A percentile compares a stretch with the other conserved stretches of the same genome.
Evolutionary conservation across 1,140 invertebrate genomes (phyloP).

Genomic region (Ostrea edulis): DNA sequence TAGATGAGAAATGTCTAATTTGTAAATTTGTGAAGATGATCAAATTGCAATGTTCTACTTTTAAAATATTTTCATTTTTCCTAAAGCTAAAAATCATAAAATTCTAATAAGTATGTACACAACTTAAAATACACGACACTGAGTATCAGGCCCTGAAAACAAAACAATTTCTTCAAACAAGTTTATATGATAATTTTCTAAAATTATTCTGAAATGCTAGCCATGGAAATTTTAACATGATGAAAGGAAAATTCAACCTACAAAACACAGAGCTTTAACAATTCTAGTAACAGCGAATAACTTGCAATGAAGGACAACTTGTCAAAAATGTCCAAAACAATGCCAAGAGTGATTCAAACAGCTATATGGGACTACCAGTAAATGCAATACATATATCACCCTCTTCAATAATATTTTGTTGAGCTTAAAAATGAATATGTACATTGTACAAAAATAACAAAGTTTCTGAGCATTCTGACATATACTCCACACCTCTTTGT

Average conservation of each 20-base stretch:
- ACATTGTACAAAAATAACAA: constrained; percentile 1
- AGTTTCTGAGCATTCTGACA: background rate
- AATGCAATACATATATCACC: background rate
- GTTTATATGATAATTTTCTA: no score
- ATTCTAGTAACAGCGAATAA: background rate
- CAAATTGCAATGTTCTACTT: no score
- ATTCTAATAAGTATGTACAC: no score
- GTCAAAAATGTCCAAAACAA: background rate
- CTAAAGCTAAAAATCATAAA: no score
- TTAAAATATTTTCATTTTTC: no score
- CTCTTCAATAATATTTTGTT: background rate
- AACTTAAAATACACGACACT: no score
- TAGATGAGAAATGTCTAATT: no score
- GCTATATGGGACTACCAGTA: background rate
- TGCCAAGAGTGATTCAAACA: background rate
- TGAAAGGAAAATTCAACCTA: background rate
- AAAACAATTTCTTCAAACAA: no score
- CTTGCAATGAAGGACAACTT: background rate
- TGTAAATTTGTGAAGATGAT: no score
- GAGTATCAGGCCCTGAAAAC: no score
- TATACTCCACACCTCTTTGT: background rate
- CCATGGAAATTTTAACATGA: background rate
- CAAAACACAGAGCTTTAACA: background rate
- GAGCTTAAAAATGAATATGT: background rate
- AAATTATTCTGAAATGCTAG: background rate